Percentiles rank a stretch among this genome's conserved stretches.
These are phyloP conservation scores for Eupeodes corollae DNA, from an alignment of 1,140 invertebrate species.

Conservation along the genomic window DNA sequence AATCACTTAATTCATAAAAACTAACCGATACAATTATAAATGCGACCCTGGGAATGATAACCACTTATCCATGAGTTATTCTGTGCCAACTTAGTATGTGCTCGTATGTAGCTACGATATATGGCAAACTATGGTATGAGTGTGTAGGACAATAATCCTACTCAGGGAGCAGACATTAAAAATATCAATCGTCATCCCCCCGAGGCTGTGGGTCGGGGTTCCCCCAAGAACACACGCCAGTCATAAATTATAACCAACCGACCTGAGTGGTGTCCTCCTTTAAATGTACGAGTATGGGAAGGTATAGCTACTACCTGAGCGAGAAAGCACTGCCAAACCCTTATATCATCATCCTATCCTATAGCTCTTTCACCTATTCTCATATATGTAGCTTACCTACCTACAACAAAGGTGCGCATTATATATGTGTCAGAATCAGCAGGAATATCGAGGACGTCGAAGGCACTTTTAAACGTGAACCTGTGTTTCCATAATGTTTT, in stretches of 20 bases:
- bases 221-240: not conserved
- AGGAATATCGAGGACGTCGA: not conserved
- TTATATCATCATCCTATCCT: too few species aligned
- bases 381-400: too few species aligned
- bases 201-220: not conserved
- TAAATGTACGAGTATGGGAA: too few species aligned
- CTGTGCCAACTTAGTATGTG: not conserved
- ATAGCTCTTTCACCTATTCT: too few species aligned
- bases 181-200: not conserved
- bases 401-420: too few species aligned
- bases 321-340: too few species aligned
- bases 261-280: not conserved
- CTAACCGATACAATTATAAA: too few species aligned
- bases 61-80: too few species aligned
- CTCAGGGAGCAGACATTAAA: not conserved
- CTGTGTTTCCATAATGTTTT: not conserved
- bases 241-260: conserved; percentile 1
- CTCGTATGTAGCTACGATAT: not conserved
- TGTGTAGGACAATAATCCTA: too few species aligned
- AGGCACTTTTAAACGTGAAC: not conserved
- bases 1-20: too few species aligned
- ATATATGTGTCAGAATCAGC: not conserved
- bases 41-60: too few species aligned
- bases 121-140: not conserved
- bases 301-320: too few species aligned